Evolutionary conservation across 2,113 vertebrate species (phyloP).

Genomic region (Strix aluco): DNA sequence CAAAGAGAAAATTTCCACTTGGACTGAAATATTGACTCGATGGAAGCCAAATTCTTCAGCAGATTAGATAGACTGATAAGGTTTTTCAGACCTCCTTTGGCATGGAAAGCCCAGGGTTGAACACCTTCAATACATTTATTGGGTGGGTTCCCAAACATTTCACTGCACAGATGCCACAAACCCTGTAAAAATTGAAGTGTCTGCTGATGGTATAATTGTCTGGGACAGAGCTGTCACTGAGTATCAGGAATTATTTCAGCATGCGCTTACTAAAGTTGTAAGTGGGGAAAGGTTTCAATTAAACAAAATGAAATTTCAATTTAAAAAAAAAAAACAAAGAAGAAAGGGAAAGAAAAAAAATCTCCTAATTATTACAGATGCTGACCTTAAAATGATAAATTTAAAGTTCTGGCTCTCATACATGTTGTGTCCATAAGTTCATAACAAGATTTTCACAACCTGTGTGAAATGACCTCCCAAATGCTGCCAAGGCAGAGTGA

Average conservation of each 20-base stretch:
- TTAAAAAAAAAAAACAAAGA: not conserved
- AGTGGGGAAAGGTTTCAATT: conserved; percentile 29
- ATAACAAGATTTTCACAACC: not conserved
- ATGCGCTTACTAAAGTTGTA: not conserved
- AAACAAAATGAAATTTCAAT: not conserved
- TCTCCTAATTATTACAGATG: not conserved
- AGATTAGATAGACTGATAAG: conserved; percentile 16
- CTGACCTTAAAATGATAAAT: not conserved
- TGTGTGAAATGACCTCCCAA: not conserved
- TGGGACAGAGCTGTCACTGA: conserved; percentile 23
- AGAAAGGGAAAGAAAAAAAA: not conserved
- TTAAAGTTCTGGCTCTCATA: not conserved
- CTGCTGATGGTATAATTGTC: conserved; percentile 23
- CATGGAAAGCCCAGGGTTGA: conserved; percentile 6
- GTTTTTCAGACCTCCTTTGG: conserved; percentile 24
- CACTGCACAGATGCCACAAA: conserved; percentile 10
- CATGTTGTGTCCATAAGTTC: not conserved
- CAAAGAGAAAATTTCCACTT: conserved; percentile 51
- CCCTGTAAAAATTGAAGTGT: not conserved
- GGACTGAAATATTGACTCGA: not conserved
- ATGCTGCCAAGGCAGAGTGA: not conserved
- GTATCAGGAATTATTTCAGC: conserved; percentile 9
- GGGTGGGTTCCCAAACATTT: conserved; percentile 32
- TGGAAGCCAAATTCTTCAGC: conserved; percentile 40
- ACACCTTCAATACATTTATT: not conserved